Conservation (phyloP, 2,888 invertebrate species). For the Hylaea fasciaria region DNA sequence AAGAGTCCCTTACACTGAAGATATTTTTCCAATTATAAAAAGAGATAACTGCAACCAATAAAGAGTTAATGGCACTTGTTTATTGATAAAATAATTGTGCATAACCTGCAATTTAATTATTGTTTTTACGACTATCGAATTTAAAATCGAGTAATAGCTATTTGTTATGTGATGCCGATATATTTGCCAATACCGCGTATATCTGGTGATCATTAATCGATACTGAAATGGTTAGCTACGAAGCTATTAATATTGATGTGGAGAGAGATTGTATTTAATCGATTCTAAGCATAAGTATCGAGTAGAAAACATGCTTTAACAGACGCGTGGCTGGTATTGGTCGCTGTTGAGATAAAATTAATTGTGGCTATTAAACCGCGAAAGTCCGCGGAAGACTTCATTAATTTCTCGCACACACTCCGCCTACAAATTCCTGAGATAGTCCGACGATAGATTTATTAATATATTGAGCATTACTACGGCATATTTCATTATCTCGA, state of each 20-base stretch:
- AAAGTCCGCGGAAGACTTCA: conserved; percentile 81
- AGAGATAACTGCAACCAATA: conserved; percentile 59
- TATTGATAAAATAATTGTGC: conserved; percentile 61
- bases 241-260: conserved; percentile 18
- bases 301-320: conserved; percentile 30
- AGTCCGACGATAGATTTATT: conserved; percentile 77
- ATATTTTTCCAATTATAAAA: conserved; percentile 62
- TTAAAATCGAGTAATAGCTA: conserved; percentile 22
- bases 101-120: conserved; percentile 49
- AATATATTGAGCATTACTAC: conserved; percentile 66
- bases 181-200: conserved; percentile 7
- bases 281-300: conserved; percentile 22
- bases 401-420: conserved; percentile 77
- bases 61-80: conserved; percentile 55
- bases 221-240: conserved; percentile 2
- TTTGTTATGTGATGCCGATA: conserved; percentile 27
- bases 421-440: conserved; percentile 76
- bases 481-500: conserved; percentile 50
- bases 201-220: conserved; percentile 8
- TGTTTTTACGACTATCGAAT: conserved; percentile 41
- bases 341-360: conserved; percentile 81
- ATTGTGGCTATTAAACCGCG: conserved; percentile 79
- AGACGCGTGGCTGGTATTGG: conserved; percentile 51
- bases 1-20: conserved; percentile 27
- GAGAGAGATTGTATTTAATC: conserved; percentile 23